Percentiles rank a stretch among this genome's conserved stretches.
Conservation (phyloP, 2,797 vertebrate genomes). For the Bradypodion ventrale region DNA sequence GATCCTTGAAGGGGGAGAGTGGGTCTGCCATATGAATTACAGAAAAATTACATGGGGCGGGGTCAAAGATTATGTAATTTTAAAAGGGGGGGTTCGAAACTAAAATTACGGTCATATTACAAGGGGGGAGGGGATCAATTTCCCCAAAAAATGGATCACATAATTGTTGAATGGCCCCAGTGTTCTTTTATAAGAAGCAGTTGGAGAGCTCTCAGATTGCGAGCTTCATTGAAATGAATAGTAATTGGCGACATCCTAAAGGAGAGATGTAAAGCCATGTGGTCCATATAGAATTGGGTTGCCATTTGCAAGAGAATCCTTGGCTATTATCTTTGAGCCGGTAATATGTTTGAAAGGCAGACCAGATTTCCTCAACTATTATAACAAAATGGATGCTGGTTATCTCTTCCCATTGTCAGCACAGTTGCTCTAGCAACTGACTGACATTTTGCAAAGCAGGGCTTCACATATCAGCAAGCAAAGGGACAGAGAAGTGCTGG, state of each 20-base stretch:
- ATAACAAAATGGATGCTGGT: neutral
- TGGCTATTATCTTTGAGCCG: slow-evolving; percentile 27
- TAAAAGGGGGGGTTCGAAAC: no score
- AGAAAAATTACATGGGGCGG: no score
- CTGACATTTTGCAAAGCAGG: neutral
- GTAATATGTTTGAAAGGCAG: slow-evolving; percentile 32
- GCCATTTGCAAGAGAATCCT: neutral
- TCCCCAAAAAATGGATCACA: no score
- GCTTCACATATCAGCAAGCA: neutral
- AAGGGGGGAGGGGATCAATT: no score
- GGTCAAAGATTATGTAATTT: no score
- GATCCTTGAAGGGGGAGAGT: no score
- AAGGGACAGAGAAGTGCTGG: neutral
- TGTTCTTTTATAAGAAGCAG: slow-evolving; percentile 35
- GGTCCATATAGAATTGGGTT: slow-evolving; percentile 27
- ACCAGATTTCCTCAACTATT: neutral
- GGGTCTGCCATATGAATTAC: no score
- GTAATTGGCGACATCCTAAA: neutral
- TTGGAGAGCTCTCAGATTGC: slow-evolving; percentile 42
- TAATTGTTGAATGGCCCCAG: no score
- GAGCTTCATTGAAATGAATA: slow-evolving; percentile 44
- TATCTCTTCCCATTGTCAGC: neutral
- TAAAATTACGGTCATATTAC: no score
- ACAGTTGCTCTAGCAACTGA: slow-evolving; percentile 13
- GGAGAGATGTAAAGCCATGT: slow-evolving; percentile 34